phyloP scores from a whole-genome alignment of 2,113 vertebrate species.

The Sphaerodactylus townsendi region DNA sequence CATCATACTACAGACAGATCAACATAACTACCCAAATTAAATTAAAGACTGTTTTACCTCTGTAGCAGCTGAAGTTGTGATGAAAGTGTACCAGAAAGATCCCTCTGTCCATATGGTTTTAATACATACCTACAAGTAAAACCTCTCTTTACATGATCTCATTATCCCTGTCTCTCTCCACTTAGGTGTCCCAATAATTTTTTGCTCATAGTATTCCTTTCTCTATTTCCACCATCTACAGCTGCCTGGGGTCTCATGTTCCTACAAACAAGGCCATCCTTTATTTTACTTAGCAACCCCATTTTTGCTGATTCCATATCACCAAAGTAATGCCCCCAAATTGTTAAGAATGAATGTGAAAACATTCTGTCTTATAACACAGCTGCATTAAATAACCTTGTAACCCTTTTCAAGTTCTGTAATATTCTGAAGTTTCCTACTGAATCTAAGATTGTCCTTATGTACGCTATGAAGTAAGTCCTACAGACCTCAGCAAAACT shows the following conservation, averaged over 20 bases:
- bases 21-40: too few relatives aligned
- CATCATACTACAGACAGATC: too few relatives aligned
- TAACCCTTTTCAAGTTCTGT: neutral
- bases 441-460: neutral
- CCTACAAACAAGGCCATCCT: too few relatives aligned
- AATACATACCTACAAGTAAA: too few relatives aligned
- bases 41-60: neutral
- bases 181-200: too few relatives aligned
- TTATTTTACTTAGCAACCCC: neutral
- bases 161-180: too few relatives aligned
- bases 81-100: too few relatives aligned
- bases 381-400: neutral
- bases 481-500: neutral
- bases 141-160: too few relatives aligned
- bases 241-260: too few relatives aligned
- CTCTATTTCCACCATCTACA: too few relatives aligned
- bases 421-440: neutral
- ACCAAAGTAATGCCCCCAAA: neutral
- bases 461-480: neutral
- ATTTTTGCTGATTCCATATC: neutral
- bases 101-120: too few relatives aligned
- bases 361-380: neutral
- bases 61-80: neutral
- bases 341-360: neutral
- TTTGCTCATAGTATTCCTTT: too few relatives aligned